A percentile compares a stretch with the other conserved stretches of the same genome.
These are phyloP conservation scores for Spodoptera litura DNA, from an alignment of 1,140 invertebrate genomes.

Conservation along the genomic window DNA sequence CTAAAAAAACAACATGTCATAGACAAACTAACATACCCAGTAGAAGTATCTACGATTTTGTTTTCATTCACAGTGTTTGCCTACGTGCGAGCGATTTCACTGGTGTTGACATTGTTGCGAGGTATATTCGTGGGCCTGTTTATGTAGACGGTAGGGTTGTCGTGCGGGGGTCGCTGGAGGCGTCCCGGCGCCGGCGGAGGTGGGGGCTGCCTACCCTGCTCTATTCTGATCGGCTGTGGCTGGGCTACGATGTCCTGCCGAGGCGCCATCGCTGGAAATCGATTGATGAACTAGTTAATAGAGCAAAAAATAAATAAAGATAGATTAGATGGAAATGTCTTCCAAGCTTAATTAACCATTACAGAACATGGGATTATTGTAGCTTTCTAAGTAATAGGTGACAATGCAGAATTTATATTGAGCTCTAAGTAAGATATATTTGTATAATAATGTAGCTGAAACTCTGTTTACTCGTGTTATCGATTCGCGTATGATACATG, in stretches of 20 bases:
- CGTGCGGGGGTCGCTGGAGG: slow-evolving; percentile 74
- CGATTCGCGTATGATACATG: slow-evolving; percentile 20
- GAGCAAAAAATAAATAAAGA: slow-evolving; percentile 18
- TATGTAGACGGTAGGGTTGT: slow-evolving; percentile 72
- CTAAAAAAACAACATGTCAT: background rate
- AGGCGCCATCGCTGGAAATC: slow-evolving; percentile 74
- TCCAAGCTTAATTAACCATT: background rate
- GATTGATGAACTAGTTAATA: slow-evolving; percentile 32
- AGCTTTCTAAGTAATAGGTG: no score
- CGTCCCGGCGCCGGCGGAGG: slow-evolving; percentile 71
- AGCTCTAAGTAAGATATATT: background rate
- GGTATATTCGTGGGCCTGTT: slow-evolving; percentile 53
- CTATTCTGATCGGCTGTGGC: slow-evolving; percentile 63
- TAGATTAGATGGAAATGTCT: background rate
- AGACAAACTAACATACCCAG: background rate
- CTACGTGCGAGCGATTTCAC: slow-evolving; percentile 36
- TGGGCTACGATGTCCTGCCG: slow-evolving; percentile 71
- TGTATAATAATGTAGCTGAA: background rate
- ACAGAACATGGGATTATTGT: no score
- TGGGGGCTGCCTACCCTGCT: slow-evolving; percentile 57
- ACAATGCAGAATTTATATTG: no score
- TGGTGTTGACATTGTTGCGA: slow-evolving; percentile 42
- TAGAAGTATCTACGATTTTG: background rate
- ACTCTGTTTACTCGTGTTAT: slow-evolving; percentile 23
- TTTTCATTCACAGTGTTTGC: slow-evolving; percentile 25